Base-by-base conservation (phyloP, 2,113 vertebrate genomes). In the Numenius arquata region DNA sequence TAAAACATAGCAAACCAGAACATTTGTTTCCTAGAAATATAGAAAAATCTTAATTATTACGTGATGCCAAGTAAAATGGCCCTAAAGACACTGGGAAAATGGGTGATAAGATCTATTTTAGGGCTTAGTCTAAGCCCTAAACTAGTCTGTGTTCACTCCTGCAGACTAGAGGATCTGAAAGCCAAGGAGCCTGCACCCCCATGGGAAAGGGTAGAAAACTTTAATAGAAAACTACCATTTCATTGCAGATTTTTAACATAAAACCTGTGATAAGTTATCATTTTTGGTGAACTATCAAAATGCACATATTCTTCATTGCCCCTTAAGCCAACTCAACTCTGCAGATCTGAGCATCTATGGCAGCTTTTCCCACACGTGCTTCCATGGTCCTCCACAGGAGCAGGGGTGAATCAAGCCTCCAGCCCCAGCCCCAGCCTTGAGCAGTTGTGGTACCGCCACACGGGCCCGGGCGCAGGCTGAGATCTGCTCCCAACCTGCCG, bases 391-490 rank as follows among this genome's bases (percentile, higher is more conserved):
- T 25, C 38, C 8, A 4, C 18, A 23, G 30, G 15, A 67, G 19
- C 14, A 4, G 65, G 73, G 30, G 7, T 11, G 32, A 22, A 19
- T 26, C 15, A 18, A n/a, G 29, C 20, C 0, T 0, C 11, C 34
- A 13, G 30, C 6, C 22, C 43, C 1, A 3, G 32, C 14, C n/a
- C 10, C 73, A 68, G 32, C 18, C 12, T 1, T 1, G 6, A 74
- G 56, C 26, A 8, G 62, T 26, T 26, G 9, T 48, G 5, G 20
- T 7, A 47, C 48, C 0, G 6, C 40, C 2, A 14, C 3, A 10
- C 0, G 2, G 36, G 5, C 4, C 5, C 0, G 6, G 76, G 18
- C 2, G 2, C 23, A 8, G 53, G 40, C 43, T 17, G 53, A 18
- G 11, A 19, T 13, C 56, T 15, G 1, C 23, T 19, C 38, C 11